A percentile compares a stretch with the other conserved stretches of the same genome.
Evolutionary conservation across 2,888 invertebrate genomes (phyloP).

Genomic region (Chaetogeoica ovagalla): DNA sequence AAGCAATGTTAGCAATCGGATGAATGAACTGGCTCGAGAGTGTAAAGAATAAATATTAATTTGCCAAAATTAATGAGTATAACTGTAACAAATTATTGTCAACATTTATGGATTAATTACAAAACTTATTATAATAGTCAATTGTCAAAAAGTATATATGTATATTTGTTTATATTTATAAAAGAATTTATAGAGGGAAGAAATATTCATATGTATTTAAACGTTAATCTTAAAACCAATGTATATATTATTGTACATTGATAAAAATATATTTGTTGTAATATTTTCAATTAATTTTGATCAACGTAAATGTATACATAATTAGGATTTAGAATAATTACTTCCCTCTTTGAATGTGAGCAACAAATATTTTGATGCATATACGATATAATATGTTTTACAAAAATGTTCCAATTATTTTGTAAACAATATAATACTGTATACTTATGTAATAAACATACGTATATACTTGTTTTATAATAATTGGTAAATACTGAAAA

Average conservation of each 20-base stretch:
- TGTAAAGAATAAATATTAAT: conserved; percentile 41
- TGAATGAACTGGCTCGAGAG: conserved; percentile 41
- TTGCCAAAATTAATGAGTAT: conserved; percentile 13
- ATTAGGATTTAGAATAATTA: neutral
- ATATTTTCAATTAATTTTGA: neutral
- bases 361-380: neutral
- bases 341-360: neutral
- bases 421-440: neutral
- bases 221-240: neutral
- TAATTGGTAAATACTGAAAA: conserved; percentile 7
- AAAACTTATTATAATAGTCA: conserved; percentile 18
- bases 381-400: neutral
- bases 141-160: conserved; percentile 5
- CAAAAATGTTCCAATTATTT: neutral
- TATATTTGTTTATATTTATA: conserved; percentile 24
- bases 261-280: neutral
- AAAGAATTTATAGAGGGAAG: neutral
- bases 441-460: neutral
- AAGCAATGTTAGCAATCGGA: conserved; percentile 18
- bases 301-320: neutral
- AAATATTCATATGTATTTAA: neutral
- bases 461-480: too few relatives aligned
- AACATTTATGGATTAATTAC: conserved; percentile 12
- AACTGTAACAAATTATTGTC: conserved; percentile 29
- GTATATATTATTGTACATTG: conserved; percentile 8